Percentiles rank a stretch among this genome's conserved stretches.
These are phyloP conservation scores for Hippocampus barbouri DNA, from an alignment of 2,113 vertebrate species.

Conservation along the genomic window DNA sequence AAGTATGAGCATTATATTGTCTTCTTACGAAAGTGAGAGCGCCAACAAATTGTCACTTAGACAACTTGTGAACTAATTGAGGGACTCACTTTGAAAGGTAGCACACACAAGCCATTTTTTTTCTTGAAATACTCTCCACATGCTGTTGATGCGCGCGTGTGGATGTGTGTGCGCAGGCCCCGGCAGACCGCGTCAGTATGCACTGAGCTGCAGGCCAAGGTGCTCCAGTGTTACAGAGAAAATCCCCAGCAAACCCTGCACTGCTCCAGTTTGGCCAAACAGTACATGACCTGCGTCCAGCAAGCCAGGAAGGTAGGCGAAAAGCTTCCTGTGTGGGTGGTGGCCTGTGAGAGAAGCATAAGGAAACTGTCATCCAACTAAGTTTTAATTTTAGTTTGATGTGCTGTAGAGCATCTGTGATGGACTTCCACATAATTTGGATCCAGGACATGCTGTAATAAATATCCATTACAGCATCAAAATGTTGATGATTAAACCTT, in stretches of 20 bases:
- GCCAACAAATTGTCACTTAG: background rate
- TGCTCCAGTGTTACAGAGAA: constrained; percentile 84
- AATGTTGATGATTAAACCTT: background rate
- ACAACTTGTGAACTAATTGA: background rate
- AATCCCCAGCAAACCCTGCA: constrained; percentile 81
- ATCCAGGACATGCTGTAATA: too few species aligned
- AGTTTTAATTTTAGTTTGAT: background rate
- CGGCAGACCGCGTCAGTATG: constrained; percentile 77
- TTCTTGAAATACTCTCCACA: constrained; percentile 37
- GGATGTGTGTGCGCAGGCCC: constrained; percentile 58
- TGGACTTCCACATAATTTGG: too few species aligned
- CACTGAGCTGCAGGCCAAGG: constrained; percentile 79
- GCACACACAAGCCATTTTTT: background rate
- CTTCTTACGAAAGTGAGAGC: background rate
- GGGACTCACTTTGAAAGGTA: background rate
- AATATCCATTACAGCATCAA: background rate
- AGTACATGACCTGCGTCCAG: constrained; percentile 86
- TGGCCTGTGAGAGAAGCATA: background rate
- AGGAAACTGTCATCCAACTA: background rate
- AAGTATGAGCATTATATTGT: background rate
- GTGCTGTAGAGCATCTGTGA: background rate
- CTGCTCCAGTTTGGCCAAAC: constrained; percentile 85
- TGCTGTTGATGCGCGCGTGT: constrained; percentile 21
- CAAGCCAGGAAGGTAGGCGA: constrained; percentile 81
- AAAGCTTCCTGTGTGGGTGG: background rate